Conservation (phyloP, 2,797 vertebrate species). For the Gouania willdenowi region DNA sequence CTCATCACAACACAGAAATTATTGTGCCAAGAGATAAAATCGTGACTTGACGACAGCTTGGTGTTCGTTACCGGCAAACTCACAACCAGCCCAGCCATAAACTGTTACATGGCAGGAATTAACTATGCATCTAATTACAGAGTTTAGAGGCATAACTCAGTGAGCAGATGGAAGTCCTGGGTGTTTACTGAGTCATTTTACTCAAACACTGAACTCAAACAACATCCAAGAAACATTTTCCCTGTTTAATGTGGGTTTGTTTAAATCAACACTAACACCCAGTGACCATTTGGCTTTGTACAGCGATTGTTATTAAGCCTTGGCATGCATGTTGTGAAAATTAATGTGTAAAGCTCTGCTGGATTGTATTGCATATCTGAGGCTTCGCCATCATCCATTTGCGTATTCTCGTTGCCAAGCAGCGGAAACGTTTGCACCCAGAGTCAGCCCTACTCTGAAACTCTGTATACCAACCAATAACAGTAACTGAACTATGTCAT, state of each 20-base stretch:
- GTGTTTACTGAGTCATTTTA: constrained; percentile 44
- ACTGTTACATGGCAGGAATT: constrained; percentile 60
- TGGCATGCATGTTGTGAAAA: constrained; percentile 22
- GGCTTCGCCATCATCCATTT: constrained; percentile 22
- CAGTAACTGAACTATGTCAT: too few relatives aligned
- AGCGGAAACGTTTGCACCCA: constrained; percentile 6
- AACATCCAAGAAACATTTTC: constrained; percentile 27
- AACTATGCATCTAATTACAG: constrained; percentile 63
- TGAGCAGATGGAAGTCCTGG: constrained; percentile 64
- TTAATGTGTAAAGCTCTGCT: constrained; percentile 5
- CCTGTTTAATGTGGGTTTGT: constrained; percentile 37
- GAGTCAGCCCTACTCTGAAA: neutral
- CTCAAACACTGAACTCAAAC: constrained; percentile 35
- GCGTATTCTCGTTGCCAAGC: constrained; percentile 4
- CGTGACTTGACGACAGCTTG: constrained; percentile 52
- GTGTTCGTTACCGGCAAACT: constrained; percentile 54
- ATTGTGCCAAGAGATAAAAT: constrained; percentile 50
- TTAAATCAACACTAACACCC: constrained; percentile 44
- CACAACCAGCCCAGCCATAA: constrained; percentile 31
- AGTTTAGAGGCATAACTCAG: constrained; percentile 57
- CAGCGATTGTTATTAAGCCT: constrained; percentile 28
- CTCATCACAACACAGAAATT: too few relatives aligned
- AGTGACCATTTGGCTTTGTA: constrained; percentile 41
- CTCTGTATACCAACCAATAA: too few relatives aligned
- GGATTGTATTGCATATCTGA: constrained; percentile 23